Percentiles rank a stretch among this genome's conserved stretches.
Evolutionary conservation across 2,888 invertebrate species (phyloP).

Genomic region (Griposia aprilina): DNA sequence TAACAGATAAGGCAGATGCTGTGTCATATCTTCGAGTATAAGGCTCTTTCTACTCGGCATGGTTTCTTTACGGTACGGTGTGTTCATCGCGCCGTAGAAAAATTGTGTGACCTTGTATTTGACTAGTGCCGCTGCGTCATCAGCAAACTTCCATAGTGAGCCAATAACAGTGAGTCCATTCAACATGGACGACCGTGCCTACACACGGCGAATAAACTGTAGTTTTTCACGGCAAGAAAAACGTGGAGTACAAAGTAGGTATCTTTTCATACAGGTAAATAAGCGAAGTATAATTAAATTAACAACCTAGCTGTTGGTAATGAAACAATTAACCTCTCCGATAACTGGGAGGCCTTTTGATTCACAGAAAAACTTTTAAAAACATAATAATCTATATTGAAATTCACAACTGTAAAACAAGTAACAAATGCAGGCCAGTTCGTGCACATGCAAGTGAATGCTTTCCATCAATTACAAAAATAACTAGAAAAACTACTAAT

Average conservation of each 20-base stretch:
- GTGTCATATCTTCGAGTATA: neutral
- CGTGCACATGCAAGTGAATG: constrained; percentile 75
- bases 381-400: constrained; percentile 38
- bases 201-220: no score
- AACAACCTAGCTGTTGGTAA: neutral
- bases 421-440: constrained; percentile 55
- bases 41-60: no score
- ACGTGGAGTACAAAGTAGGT: no score
- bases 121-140: no score
- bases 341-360: neutral
- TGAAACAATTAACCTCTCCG: constrained; percentile 5
- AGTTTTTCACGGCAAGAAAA: no score
- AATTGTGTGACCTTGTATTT: no score
- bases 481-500: constrained; percentile 67
- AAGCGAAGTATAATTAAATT: neutral
- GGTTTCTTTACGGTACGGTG: no score
- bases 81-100: no score
- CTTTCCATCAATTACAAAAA: constrained; percentile 74
- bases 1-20: neutral
- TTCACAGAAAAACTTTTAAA: constrained; percentile 36
- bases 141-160: no score
- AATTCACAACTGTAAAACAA: constrained; percentile 52
- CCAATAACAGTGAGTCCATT: no score
- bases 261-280: neutral
- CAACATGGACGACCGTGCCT: no score